phyloP scores from a whole-genome alignment of 2,113 vertebrate species.

The Castor canadensis region DNA sequence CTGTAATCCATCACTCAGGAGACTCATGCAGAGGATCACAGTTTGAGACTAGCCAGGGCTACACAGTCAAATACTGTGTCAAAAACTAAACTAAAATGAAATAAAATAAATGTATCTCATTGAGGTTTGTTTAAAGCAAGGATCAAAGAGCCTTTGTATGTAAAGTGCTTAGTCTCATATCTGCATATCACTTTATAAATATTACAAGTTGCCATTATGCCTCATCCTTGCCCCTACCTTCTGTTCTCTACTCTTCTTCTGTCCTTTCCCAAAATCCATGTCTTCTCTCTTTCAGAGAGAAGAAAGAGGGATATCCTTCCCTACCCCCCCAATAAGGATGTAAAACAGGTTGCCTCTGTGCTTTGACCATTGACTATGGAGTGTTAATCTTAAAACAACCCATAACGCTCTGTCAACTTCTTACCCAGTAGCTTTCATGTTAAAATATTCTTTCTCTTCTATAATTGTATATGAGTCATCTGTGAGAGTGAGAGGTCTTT shows the following conservation, averaged over 20 bases:
- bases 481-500: background rate
- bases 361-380: background rate
- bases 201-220: background rate
- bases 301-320: background rate
- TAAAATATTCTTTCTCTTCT: slow-evolving; percentile 31
- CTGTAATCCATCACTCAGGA: background rate
- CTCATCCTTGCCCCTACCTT: background rate
- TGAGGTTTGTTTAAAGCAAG: background rate
- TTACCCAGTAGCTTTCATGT: background rate
- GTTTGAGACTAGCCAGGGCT: background rate
- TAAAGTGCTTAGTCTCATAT: background rate
- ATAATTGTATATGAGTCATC: background rate
- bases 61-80: background rate
- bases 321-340: background rate
- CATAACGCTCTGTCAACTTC: background rate
- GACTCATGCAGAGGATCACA: background rate
- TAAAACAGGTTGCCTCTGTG: background rate
- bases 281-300: background rate
- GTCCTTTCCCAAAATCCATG: background rate
- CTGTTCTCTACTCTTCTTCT: background rate
- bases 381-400: background rate
- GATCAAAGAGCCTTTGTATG: background rate
- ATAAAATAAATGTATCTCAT: background rate
- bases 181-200: background rate
- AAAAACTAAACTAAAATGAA: background rate